A percentile compares a stretch with the other conserved stretches of the same genome.
Evolutionary conservation across 2,888 invertebrate genomes (phyloP).

Genomic region (Leucophenga maculata): DNA sequence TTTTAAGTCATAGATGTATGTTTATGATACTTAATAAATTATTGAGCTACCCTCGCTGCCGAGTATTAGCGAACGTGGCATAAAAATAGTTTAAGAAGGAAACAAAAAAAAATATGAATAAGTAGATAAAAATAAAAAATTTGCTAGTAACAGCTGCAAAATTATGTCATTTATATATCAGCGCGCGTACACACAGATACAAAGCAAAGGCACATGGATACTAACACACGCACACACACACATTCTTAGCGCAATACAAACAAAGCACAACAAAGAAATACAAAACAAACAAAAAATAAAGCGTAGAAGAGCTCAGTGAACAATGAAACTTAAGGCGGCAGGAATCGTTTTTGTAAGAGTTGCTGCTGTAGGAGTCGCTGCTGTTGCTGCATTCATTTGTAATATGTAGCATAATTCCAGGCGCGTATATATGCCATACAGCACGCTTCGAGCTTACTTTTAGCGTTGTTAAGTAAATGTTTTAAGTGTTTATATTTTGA

Average conservation of each 20-base stretch:
- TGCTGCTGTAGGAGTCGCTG: not conserved
- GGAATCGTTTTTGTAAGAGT: too few relatives aligned
- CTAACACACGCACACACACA: constrained; percentile 41
- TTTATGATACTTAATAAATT: too few relatives aligned
- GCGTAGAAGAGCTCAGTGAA: constrained; percentile 32
- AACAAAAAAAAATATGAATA: not conserved
- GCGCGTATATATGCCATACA: constrained; percentile 8
- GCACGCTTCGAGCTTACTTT: constrained; percentile 8
- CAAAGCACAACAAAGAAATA: constrained; percentile 37
- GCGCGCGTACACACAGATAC: too few relatives aligned
- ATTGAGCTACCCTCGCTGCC: too few relatives aligned
- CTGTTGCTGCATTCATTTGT: not conserved
- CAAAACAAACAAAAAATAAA: constrained; percentile 39
- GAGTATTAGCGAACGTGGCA: constrained; percentile 29
- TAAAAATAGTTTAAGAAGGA: not conserved
- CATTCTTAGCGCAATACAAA: not conserved
- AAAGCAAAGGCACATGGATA: constrained; percentile 61
- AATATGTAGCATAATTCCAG: not conserved
- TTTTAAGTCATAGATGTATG: too few relatives aligned
- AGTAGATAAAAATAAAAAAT: constrained; percentile 35
- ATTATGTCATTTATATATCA: constrained; percentile 64
- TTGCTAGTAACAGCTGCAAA: constrained; percentile 56
- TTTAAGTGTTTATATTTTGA: constrained; percentile 50
- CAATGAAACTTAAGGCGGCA: constrained; percentile 30
- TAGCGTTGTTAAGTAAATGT: constrained; percentile 9